Evolutionary conservation across 2,113 vertebrate genomes (phyloP).

Genomic region (Tachysurus vachellii): DNA sequence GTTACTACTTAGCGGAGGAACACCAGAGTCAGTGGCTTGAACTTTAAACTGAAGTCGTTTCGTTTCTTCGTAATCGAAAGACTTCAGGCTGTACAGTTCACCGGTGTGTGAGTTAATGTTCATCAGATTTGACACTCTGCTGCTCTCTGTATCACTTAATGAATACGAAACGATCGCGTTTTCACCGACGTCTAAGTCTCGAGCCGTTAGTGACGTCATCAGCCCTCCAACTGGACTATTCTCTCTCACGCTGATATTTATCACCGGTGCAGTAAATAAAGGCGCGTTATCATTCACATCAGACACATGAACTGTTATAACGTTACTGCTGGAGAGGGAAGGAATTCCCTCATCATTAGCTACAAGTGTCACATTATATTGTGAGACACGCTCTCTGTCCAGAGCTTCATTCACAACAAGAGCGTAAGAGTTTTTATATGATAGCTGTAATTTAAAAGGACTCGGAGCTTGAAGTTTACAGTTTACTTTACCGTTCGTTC

Average conservation of each 20-base stretch:
- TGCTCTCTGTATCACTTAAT: conserved; percentile 66
- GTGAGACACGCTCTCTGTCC: conserved; percentile 72
- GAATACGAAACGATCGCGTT: conserved; percentile 73
- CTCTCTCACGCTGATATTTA: conserved; percentile 73
- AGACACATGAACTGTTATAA: conserved; percentile 67
- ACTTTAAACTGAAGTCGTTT: conserved; percentile 64
- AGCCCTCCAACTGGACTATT: conserved; percentile 67
- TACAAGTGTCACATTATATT: conserved; percentile 73
- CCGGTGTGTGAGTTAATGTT: conserved; percentile 65
- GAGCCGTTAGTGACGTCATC: conserved; percentile 22
- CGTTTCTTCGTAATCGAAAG: conserved; percentile 64
- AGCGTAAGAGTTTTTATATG: conserved; percentile 77
- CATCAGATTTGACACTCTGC: conserved; percentile 70
- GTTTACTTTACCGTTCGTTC: conserved; percentile 71
- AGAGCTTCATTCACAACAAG: conserved; percentile 70
- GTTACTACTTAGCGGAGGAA: conserved; percentile 49
- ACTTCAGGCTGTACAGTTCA: conserved; percentile 59
- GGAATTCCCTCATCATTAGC: conserved; percentile 75
- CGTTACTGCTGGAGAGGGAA: conserved; percentile 64
- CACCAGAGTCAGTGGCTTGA: conserved; percentile 61
- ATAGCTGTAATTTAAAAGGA: conserved; percentile 75
- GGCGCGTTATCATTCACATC: conserved; percentile 82
- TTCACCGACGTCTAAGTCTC: conserved; percentile 53
- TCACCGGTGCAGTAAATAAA: conserved; percentile 61
- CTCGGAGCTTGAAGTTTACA: conserved; percentile 65